Conservation (phyloP, 35 echinoderm and acorn worm species). For the Antedon bifida region DNA sequence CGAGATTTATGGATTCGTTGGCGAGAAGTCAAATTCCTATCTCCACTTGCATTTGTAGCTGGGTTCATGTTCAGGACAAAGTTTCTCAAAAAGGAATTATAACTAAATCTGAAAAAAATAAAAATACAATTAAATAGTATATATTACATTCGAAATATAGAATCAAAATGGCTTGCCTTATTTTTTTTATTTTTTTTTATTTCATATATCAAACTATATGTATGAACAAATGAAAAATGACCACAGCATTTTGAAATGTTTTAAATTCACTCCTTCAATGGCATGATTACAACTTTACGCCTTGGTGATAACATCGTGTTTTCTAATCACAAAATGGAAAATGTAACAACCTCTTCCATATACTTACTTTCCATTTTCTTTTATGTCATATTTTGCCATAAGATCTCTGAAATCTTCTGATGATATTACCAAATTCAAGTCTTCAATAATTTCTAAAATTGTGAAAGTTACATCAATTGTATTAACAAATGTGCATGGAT, state of each 20-base stretch:
- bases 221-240: too few species aligned
- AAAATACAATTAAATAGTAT: not conserved
- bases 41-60: constrained; percentile 10
- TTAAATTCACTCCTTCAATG: too few species aligned
- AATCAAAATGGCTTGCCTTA: too few species aligned
- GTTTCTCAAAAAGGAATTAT: constrained; percentile 77
- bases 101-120: constrained; percentile 58
- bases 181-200: too few species aligned
- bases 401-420: constrained; percentile 61
- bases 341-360: too few species aligned
- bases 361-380: constrained; percentile 93
- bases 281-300: too few species aligned
- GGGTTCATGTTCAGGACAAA: constrained; percentile 73
- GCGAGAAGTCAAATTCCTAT: constrained; percentile 3
- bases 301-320: too few species aligned
- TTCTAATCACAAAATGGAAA: too few species aligned
- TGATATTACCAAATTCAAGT: constrained; percentile 41
- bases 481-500: not conserved
- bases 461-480: not conserved
- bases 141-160: too few species aligned
- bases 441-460: constrained; percentile 60
- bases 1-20: constrained; percentile 75
- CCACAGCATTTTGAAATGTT: too few species aligned
- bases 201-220: too few species aligned
- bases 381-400: constrained; percentile 77